Conservation (phyloP, 2,113 vertebrate species). For the Empidonax alnorum region DNA sequence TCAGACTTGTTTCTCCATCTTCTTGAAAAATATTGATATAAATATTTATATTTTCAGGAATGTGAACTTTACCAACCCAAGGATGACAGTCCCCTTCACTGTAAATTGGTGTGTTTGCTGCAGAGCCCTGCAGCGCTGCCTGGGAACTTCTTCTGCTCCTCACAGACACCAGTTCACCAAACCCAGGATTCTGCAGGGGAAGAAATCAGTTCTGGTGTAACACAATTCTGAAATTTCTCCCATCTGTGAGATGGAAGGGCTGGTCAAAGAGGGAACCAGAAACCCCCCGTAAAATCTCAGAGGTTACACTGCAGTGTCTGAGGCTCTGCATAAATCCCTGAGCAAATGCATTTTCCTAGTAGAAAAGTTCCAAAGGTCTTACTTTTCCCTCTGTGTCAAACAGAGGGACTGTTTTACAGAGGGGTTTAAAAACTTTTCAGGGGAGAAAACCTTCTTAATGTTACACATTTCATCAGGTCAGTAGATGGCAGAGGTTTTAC, state of each 20-base stretch:
- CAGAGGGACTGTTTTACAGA: neutral
- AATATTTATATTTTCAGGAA: constrained; percentile 5
- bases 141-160: neutral
- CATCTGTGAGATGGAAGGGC: neutral
- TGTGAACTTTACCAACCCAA: neutral
- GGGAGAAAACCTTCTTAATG: neutral
- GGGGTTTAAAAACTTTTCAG: neutral
- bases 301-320: neutral
- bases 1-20: neutral
- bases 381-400: neutral
- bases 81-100: neutral
- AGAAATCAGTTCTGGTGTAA: neutral
- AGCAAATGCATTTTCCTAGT: neutral
- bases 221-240: neutral
- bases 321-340: neutral
- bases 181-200: neutral
- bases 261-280: neutral
- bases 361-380: neutral
- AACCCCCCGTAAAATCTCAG: neutral
- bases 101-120: neutral
- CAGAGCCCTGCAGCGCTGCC: neutral
- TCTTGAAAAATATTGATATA: neutral
- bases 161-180: neutral
- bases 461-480: neutral
- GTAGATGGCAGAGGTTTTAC: neutral